Percentiles rank a stretch among this genome's conserved stretches.
phyloP scores from a whole-genome alignment of 2,888 invertebrate species.

The Parnassius glacialis region DNA sequence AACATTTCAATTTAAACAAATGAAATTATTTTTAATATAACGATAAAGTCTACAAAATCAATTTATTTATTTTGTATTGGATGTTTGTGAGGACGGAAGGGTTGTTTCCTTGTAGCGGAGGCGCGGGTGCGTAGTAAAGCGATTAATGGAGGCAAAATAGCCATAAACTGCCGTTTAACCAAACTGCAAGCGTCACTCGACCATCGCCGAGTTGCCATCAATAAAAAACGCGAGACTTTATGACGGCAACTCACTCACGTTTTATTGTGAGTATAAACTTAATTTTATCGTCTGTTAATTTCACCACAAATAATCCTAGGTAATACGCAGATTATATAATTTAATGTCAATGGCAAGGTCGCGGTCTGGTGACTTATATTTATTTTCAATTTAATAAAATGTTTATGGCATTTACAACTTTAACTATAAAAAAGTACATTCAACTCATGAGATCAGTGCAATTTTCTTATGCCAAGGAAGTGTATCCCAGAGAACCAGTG shows the following conservation, averaged over 20 bases:
- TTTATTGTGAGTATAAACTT: constrained; percentile 81
- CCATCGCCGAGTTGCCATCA: constrained; percentile 73
- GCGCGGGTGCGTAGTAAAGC: constrained; percentile 78
- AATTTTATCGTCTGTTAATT: constrained; percentile 82
- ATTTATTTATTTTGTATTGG: not conserved
- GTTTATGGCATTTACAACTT: not conserved
- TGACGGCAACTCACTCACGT: constrained; percentile 81
- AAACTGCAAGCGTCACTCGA: constrained; percentile 78
- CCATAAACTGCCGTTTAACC: constrained; percentile 80
- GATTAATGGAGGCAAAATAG: constrained; percentile 81
- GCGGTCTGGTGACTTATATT: constrained; percentile 49
- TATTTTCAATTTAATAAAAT: constrained; percentile 21
- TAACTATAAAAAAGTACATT: not conserved
- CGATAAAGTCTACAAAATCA: no score
- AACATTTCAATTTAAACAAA: no score
- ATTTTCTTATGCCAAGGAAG: no score
- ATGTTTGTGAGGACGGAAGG: constrained; percentile 40
- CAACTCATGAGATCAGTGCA: no score
- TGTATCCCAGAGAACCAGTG: constrained; percentile 27
- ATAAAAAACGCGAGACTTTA: constrained; percentile 81
- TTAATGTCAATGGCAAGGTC: constrained; percentile 71
- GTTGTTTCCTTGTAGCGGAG: constrained; percentile 53
- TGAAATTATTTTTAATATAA: no score
- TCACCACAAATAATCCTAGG: constrained; percentile 79
- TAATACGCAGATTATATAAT: constrained; percentile 68